Evolutionary conservation across 2,113 vertebrate genomes (phyloP), one percentile per base, ranked within the genome.

Genomic region (Cichladusa arquata): DNA sequence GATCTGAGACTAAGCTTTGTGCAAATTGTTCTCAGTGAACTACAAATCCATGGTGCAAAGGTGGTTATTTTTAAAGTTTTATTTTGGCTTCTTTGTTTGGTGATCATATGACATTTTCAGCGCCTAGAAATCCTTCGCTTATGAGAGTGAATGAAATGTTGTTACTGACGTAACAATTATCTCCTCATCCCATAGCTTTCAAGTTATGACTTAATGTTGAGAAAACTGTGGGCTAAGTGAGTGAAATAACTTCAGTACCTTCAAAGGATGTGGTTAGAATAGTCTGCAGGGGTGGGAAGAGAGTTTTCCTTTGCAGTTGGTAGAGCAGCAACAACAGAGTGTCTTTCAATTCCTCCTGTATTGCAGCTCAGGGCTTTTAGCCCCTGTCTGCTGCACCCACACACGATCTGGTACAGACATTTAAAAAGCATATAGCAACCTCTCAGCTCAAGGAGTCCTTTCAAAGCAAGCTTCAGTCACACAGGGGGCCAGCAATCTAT

Each of bases 221-320:
- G 88, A 97, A 97, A 96, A 95, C 86, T 96, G 93, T 94, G 90
- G 90, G 93, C 86, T 95, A 95, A 95, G 81, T 86, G 88, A 93
- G 85, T 95, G 90, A 97, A 86, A 93, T 81, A 95, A 74, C 93
- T 96, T 72, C 67, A 94, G 53, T 95, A 93, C 83, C 96, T 97
- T 96, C 95, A 97, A 97, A 95, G 89, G 88, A 94, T 96, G 95
- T 92, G 93, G 93, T 96, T 96, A 95, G 94, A 93, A 95, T 64
- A 95, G 88, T 94, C 88, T 96, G 76, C 44, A 93, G 69, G 64
- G 82, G 90, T 88, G 93, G 90, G 71, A 94, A 96, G 76, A 91
- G 79, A 93, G 81, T 81, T 94, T 94, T 94, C 74, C 90, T 85
- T 81, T 96, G 88, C 95, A 93, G 80, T 78, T 90, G 57, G 71